These are phyloP conservation scores for Calameuta idolon DNA, from an alignment of 2,888 invertebrate genomes.

Conservation along the genomic window DNA sequence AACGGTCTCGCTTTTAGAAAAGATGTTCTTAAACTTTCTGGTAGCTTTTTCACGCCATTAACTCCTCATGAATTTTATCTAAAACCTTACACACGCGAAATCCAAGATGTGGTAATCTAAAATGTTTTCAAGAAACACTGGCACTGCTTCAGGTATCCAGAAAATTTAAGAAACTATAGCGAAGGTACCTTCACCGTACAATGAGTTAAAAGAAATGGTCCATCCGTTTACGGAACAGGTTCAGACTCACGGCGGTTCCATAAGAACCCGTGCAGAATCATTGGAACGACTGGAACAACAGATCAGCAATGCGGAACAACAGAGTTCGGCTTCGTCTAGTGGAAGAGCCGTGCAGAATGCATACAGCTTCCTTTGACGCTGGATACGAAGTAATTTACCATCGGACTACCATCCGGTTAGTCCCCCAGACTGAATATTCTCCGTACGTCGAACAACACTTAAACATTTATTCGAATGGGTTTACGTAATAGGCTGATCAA, in stretches of 20 bases:
- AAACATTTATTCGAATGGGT: neutral
- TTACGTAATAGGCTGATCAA: conserved; percentile 2
- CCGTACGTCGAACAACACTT: neutral
- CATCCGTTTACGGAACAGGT: conserved; percentile 66
- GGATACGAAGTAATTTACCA: conserved; percentile 56
- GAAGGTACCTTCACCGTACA: neutral
- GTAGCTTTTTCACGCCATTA: neutral
- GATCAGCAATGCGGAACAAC: conserved; percentile 52
- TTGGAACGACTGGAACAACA: conserved; percentile 77
- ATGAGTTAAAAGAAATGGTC: conserved; percentile 5
- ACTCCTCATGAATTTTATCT: neutral
- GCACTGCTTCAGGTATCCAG: conserved; percentile 28
- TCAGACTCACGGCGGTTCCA: conserved; percentile 83
- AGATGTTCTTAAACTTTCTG: conserved; percentile 41
- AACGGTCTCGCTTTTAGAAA: conserved; percentile 57
- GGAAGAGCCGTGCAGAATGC: conserved; percentile 74
- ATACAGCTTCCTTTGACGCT: conserved; percentile 73
- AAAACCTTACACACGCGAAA: neutral
- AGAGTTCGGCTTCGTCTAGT: conserved; percentile 55
- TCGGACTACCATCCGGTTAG: conserved; percentile 55
- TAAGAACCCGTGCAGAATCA: conserved; percentile 82
- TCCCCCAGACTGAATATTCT: conserved; percentile 49
- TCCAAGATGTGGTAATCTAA: neutral
- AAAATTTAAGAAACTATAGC: conserved; percentile 40
- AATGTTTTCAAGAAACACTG: neutral